Evolutionary conservation across 2,888 invertebrate species (phyloP), one percentile per base, ranked within the genome.

Genomic region (Gisinianus flammeolus): DNA sequence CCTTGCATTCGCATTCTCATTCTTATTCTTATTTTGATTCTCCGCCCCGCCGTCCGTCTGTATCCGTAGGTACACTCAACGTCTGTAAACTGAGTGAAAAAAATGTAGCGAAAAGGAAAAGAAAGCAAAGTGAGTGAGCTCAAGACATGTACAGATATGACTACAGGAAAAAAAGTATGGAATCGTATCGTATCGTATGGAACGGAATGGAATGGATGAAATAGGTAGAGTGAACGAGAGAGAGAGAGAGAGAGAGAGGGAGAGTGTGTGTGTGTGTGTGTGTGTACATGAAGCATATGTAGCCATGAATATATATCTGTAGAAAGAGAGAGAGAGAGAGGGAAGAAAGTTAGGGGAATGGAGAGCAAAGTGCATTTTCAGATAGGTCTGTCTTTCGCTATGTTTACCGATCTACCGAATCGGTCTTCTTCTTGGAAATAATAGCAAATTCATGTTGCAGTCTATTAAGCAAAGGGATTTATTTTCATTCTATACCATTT

Each of bases 401-500:
- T 85, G 85, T 85, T 85, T 85, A 85, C 85, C 83, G 84, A 85
- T 84, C 83, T 83, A 83, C 76, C 83, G 83, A 84, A 84, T 84
- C 83, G 84, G 83, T 84, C 83, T 84, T 83, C 79, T 88, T 86
- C 88, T 88, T 87, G 88, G 87, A 88, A 89, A 88, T 88, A 88
- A 89, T 88, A 88, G 88, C 89, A 86, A 87, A 88, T 88, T 87
- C 89, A 87, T 89, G 89, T 89, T 88, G 86, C 88, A 87, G 88
- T 88, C 88, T 88, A 89, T 89, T 88, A 58, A 88, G 88, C 87
- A 87, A 87, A 88, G 87, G 88, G 88, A 89, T 89, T 88, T 88
- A 88, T 89, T 88, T 88, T 88, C 89, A 88, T 89, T 88, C 83
- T 82, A 82, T 83, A 81, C 80, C 77, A 77, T 81, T 78, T 79